Evolutionary conservation across 2,113 vertebrate species (phyloP), one percentile per base, ranked within the genome.

Genomic region (Kryptolebias marmoratus): DNA sequence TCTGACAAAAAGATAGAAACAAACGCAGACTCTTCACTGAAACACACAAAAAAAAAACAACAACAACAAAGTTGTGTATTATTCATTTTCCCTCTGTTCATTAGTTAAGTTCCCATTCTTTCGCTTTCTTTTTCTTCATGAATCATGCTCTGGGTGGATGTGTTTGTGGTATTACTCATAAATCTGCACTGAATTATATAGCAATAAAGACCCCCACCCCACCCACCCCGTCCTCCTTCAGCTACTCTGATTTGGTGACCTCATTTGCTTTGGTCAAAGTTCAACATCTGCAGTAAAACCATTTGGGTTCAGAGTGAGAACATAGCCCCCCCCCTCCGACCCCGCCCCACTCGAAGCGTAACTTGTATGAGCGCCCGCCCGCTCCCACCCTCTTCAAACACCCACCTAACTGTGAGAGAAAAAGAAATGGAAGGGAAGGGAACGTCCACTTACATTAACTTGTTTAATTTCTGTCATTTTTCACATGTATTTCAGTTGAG

Each of bases 111-210:
- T 93, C 88, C 87, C 90, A 89, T 92, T 93, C 91, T 89, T 90
- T 93, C 89, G 89, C 84, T 92, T 91, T 91, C 90, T 90, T 90
- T 93, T 93, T 92, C 87, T 88, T 83, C 91, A 91, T 88, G 82
- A 91, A 84, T 89, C 87, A 91, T 67, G 79, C 54, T 81, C 75
- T 85, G 91, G 93, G 93, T 93, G 94, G 91, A 92, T 83, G 80
- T 80, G 84, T 89, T 83, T 90, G 86, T 87, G 72, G 73, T 87
- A 74, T 90, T 85, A 83, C 88, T 92, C 90, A 84, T 87, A 61
- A 91, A 91, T 89, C 93, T 94, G 94, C 94, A 95, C 94, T 94
- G 93, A 94, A 90, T 94, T 93, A 87, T 87, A 92, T 91, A 94
- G 92, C 92, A 95, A 94, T 93, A 94, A 95, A 87, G 86, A 81